Percentiles rank a stretch among this genome's conserved stretches.
Conservation (phyloP, 2,888 invertebrate genomes). For the Troides helena region DNA sequence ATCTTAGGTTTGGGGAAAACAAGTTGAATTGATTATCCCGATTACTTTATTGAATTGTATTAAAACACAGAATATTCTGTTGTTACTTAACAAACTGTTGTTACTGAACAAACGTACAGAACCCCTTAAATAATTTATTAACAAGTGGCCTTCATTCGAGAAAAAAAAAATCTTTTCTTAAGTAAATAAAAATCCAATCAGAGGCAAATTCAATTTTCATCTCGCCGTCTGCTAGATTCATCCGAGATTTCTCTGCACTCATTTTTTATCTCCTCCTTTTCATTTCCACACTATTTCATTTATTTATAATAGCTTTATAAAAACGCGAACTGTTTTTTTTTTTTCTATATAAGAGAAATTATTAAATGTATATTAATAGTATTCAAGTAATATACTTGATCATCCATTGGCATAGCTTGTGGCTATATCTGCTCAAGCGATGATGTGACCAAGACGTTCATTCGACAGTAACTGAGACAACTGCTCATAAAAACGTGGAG, state of each 20-base stretch:
- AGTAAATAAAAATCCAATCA: slow-evolving; percentile 81
- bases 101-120: slow-evolving; percentile 34
- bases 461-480: no score
- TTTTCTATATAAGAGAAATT: not conserved
- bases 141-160: slow-evolving; percentile 51
- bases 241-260: slow-evolving; percentile 60
- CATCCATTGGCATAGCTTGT: no score
- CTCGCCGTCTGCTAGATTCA: slow-evolving; percentile 68
- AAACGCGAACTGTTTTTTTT: not conserved
- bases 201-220: slow-evolving; percentile 79
- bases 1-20: no score
- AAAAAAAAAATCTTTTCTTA: slow-evolving; percentile 77
- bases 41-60: no score
- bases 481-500: no score
- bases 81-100: slow-evolving; percentile 32
- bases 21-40: no score
- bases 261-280: slow-evolving; percentile 61
- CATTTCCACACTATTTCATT: slow-evolving; percentile 35
- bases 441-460: no score
- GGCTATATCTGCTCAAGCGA: no score
- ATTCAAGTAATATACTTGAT: no score
- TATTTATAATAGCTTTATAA: slow-evolving; percentile 10
- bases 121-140: slow-evolving; percentile 72
- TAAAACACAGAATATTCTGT: not conserved
- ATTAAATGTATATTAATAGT: no score